Base-by-base conservation (phyloP, 2,888 invertebrate genomes). In the Calephelis perditalis region DNA sequence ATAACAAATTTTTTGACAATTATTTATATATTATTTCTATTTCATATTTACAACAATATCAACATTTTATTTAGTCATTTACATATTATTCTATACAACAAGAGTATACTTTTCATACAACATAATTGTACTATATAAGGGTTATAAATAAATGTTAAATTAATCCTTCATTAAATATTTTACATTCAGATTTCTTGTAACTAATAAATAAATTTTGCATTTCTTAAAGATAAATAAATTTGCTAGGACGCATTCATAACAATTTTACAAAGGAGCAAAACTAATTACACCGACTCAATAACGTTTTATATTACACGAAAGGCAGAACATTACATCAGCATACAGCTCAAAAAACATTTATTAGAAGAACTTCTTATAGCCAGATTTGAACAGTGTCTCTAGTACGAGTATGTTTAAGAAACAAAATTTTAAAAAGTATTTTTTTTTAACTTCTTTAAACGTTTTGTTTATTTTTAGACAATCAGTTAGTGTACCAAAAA, bases 21-120 rank as follows among this genome's bases (percentile, higher is more conserved):
- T 15, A 63, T 62, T 66, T 65, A 76, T 78, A 77, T 74, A 74
- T 72, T 67, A 70, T 67, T 74, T 76, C 71, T 78, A 75, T 81
- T 78, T 78, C 75, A 73, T 86, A 87, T 86, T 82, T 88, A 88
- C 86, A 87, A 78, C 77, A 80, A 81, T 81, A 79, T 81, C 76
- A 87, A 86, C 84, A 82, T 78, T 77, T 71, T 63, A 64, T 65
- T 65, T 62, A 62, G 60, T 60, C 58, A 64, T 62, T 61, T 67
- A 65, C 59, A 60, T 60, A 66, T 62, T 63, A 60, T 57, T 67
- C 49, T 63, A 65, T 63, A 65, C 62, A 67, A 67, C 67, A 65
- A 62, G 66, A 62, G 61, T 67, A 67, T 66, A 67, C 57, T 43
- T 49, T 43, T 59, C 54, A 59, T 52, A 35, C 54, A 36, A 59